Evolutionary conservation across 2,888 invertebrate species (phyloP).

Genomic region (Tortricodes alternella): DNA sequence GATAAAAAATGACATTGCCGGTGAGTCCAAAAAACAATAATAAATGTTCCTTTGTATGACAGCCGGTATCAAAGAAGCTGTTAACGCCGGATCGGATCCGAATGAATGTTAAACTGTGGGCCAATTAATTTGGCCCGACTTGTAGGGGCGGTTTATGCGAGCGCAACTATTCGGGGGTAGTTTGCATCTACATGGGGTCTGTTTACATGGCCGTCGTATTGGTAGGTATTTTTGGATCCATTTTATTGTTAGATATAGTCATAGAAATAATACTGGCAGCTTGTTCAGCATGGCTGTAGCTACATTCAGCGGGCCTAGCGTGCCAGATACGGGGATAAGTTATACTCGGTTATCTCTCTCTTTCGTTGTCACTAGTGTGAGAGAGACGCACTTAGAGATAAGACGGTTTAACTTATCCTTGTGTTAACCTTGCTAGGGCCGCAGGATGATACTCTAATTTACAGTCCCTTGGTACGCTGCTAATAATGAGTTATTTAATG

Average conservation of each 20-base stretch:
- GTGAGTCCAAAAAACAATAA: too few relatives aligned
- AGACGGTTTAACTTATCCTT: too few relatives aligned
- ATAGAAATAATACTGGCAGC: background rate
- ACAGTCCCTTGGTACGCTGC: too few relatives aligned
- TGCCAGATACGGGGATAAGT: too few relatives aligned
- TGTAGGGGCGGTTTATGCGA: conserved; percentile 53
- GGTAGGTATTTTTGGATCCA: background rate
- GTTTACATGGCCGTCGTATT: conserved; percentile 2
- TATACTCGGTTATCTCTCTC: too few relatives aligned
- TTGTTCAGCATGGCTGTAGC: background rate
- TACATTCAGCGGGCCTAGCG: too few relatives aligned
- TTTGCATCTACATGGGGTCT: conserved; percentile 19
- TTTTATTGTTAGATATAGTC: background rate
- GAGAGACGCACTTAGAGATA: too few relatives aligned
- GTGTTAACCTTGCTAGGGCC: too few relatives aligned
- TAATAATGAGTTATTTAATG: too few relatives aligned
- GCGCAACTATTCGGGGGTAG: conserved; percentile 33
- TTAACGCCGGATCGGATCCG: conserved; percentile 48
- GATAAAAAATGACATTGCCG: too few relatives aligned
- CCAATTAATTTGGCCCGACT: conserved; percentile 62
- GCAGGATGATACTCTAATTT: too few relatives aligned
- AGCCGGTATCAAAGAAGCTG: conserved; percentile 45
- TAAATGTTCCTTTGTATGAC: background rate
- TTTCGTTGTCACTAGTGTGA: too few relatives aligned
- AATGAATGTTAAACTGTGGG: conserved; percentile 65